Base-by-base conservation (phyloP, 2,797 vertebrate species). In the Sebastes steindachneri region DNA sequence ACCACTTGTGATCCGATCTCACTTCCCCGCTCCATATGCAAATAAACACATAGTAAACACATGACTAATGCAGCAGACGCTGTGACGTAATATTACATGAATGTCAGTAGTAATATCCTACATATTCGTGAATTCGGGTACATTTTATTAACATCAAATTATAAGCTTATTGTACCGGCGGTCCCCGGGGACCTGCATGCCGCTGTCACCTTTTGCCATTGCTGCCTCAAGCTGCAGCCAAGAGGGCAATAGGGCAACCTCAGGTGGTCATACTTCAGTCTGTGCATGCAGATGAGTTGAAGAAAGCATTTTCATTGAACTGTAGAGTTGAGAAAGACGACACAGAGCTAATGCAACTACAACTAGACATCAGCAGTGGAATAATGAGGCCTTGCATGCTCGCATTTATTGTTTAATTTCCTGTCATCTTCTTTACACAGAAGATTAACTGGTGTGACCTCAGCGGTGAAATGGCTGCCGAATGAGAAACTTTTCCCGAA, bases 381-480 rank as follows among this genome's bases (percentile, higher is more conserved):
- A 82, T 53, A 83, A 80, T 79, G 64, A 73, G 26, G 10, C 67
- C 9, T 29, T 71, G 76, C n/a, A 11, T 15, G 54, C 48, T 63
- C n/a, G 65, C 57, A 58, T 71, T 71, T 79, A 62, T 48, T 63
- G 67, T 59, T 80, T 83, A 4, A 74, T 83, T 86, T 64, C 79
- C n/a, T 82, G 76, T 77, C 68, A 15, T 70, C 57, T 69, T 68
- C 78, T 66, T 73, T 35, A 68, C 51, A 53, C 48, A 57, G 37
- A 71, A 54, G 68, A 80, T 86, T 85, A 72, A 85, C 7, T n/a
- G 69, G 12, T 68, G 75, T 83, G 88, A 88, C 79, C 83, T 88
- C 75, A 45, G 68, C 19, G 2, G 23, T 83, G 23, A 76, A 86
- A 73, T 51, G 68, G 57, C 68, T 62, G 25, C 69, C 11, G 37